phyloP scores from a whole-genome alignment of 2,888 invertebrate genomes.

The Pseudoips prasinana region DNA sequence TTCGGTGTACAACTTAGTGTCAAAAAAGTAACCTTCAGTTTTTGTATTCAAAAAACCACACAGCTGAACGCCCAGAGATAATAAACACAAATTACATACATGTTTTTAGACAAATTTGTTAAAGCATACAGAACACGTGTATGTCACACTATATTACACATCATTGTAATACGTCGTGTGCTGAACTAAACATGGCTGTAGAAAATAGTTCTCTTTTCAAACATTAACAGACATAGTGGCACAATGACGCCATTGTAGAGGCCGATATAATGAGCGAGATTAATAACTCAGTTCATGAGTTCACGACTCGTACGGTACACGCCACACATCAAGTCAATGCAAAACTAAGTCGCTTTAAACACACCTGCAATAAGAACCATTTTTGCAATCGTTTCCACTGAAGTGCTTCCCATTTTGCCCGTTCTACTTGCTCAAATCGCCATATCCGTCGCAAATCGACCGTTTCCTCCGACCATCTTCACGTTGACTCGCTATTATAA shows the following conservation, averaged over 20 bases:
- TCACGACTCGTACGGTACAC: slow-evolving; percentile 32
- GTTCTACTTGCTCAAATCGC: slow-evolving; percentile 70
- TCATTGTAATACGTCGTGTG: slow-evolving; percentile 1
- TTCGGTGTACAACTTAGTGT: too few species aligned
- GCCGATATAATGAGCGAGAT: slow-evolving; percentile 47
- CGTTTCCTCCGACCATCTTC: slow-evolving; percentile 71
- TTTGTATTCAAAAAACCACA: slow-evolving; percentile 7
- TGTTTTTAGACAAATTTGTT: slow-evolving; percentile 5
- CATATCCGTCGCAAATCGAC: slow-evolving; percentile 78
- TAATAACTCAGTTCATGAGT: slow-evolving; percentile 54
- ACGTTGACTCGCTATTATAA: slow-evolving; percentile 60
- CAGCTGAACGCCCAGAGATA: slow-evolving; percentile 2
- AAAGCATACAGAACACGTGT: slow-evolving; percentile 10
- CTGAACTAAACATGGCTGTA: slow-evolving; percentile 13
- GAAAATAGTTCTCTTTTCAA: slow-evolving; percentile 18
- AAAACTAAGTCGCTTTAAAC: neutral
- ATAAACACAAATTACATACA: slow-evolving; percentile 6
- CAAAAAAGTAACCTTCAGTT: slow-evolving; percentile 2
- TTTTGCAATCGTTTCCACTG: slow-evolving; percentile 15
- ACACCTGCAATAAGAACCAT: neutral
- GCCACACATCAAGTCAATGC: slow-evolving; percentile 7
- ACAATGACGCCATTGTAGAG: slow-evolving; percentile 45
- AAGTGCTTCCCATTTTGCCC: slow-evolving; percentile 9
- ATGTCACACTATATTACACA: slow-evolving; percentile 1
- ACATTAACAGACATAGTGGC: slow-evolving; percentile 23